Conservation (phyloP, 53 echinoderm and acorn worm genomes). For the Crossaster papposus region DNA sequence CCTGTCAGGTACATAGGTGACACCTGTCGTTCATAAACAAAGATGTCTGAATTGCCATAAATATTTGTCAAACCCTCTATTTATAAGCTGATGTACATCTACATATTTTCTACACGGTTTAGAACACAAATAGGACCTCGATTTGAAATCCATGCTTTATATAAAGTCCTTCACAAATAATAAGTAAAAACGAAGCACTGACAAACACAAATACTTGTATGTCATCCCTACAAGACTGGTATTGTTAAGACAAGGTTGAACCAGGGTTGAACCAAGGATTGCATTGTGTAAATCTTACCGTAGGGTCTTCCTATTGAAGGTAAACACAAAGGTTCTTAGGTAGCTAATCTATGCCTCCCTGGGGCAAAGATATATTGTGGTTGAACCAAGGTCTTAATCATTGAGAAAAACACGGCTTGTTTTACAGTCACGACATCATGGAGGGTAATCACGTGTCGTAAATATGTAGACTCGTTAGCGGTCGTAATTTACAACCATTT, state of each 20-base stretch:
- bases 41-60: no score
- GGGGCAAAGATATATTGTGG: background rate
- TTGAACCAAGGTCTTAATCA: background rate
- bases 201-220: background rate
- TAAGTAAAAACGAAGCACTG: background rate
- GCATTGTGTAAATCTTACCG: background rate
- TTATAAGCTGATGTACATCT: no score
- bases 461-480: background rate
- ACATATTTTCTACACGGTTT: no score
- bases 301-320: background rate
- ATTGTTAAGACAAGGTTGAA: background rate
- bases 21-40: no score
- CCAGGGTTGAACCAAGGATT: background rate
- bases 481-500: conserved; percentile 1
- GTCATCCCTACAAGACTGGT: no score
- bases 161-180: background rate
- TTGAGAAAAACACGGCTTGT: background rate
- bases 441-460: background rate
- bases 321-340: background rate
- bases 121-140: no score
- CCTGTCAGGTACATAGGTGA: no score
- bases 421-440: background rate
- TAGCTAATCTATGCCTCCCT: background rate
- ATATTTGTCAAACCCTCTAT: no score
- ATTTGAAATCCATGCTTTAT: no score